Conservation (phyloP, 2,888 invertebrate genomes). For the Eupithecia centaureata region DNA sequence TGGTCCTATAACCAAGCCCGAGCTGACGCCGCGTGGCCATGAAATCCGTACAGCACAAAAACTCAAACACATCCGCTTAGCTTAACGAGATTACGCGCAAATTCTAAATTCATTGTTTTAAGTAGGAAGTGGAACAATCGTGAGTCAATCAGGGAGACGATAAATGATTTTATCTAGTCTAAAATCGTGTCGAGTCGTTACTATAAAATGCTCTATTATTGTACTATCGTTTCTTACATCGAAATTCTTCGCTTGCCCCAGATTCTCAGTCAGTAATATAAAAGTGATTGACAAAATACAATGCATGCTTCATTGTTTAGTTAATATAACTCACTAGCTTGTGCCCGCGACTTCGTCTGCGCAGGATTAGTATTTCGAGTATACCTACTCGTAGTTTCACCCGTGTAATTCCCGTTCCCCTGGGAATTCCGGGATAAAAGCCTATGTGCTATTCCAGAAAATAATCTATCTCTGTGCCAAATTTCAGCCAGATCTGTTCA, state of each 20-base stretch:
- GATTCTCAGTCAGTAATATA: background rate
- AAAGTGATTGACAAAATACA: background rate
- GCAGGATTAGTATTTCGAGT: too few relatives aligned
- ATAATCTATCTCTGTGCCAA: too few relatives aligned
- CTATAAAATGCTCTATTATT: background rate
- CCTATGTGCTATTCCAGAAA: too few relatives aligned
- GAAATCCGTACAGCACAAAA: slow-evolving; percentile 41
- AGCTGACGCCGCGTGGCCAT: slow-evolving; percentile 40
- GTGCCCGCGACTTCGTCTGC: too few relatives aligned
- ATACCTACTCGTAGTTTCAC: too few relatives aligned
- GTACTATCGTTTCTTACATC: background rate
- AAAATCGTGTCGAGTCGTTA: background rate
- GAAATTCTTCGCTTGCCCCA: background rate
- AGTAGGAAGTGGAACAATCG: slow-evolving; percentile 20
- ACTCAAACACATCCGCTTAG: slow-evolving; percentile 37
- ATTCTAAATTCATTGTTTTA: slow-evolving; percentile 31
- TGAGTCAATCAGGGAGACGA: slow-evolving; percentile 1
- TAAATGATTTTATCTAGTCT: background rate
- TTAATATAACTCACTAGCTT: too few relatives aligned
- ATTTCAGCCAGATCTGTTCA: too few relatives aligned
- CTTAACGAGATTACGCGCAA: slow-evolving; percentile 29
- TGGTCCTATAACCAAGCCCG: slow-evolving; percentile 35
- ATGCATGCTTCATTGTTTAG: background rate
- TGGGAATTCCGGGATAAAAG: too few relatives aligned
- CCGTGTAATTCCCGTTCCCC: too few relatives aligned